Evolutionary conservation across 2,888 invertebrate genomes (phyloP), one percentile per base, ranked within the genome.

Genomic region (Diaprepes abbreviatus): DNA sequence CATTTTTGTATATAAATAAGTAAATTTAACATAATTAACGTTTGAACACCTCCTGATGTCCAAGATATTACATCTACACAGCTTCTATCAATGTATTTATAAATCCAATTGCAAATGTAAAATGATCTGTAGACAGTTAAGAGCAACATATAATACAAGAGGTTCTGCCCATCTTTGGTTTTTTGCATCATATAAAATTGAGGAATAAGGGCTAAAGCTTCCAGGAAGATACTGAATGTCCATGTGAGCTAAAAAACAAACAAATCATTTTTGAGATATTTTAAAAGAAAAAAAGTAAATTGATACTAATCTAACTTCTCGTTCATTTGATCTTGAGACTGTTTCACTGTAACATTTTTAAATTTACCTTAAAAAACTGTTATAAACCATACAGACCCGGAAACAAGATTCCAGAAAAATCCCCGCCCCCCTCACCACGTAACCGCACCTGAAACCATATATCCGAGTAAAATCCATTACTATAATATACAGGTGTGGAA

Each of bases 171-270:
- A 43, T 62, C 12, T 28, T 16, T 17, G 10, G 50, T 48, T 45
- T 62, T 62, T 16, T 1, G 6, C 5, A 31, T 24, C 50, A 62
- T 48, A 14, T 28, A 3, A 17, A 45, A 35, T 48, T 62, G 60
- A 9, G 60, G 60, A n/a, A 62, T 35, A 14, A 62, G 48, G 7
- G 60, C 60, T 17, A 62, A 3, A 1, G 50, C 60, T 62, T 62
- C 60, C 6, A 62, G 36, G 33, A 48, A 62, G 6, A 62, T 48
- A 43, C 60, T 62, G 16, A 48, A 62, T 5, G 50, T 7, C 60
- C 60, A 62, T 1, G 28, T 7, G 7, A 62, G 5, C 60, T 62
- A 50, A 62, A 62, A 62, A 33, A 43, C 2, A 19, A 45, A n/a
- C n/a, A n/a, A n/a, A n/a, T n/a, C n/a, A n/a, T n/a, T n/a, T n/a